Percentiles rank a stretch among this genome's conserved stretches.
These are phyloP conservation scores for Trichogramma pretiosum DNA, from an alignment of 1,140 invertebrate genomes.

Conservation along the genomic window DNA sequence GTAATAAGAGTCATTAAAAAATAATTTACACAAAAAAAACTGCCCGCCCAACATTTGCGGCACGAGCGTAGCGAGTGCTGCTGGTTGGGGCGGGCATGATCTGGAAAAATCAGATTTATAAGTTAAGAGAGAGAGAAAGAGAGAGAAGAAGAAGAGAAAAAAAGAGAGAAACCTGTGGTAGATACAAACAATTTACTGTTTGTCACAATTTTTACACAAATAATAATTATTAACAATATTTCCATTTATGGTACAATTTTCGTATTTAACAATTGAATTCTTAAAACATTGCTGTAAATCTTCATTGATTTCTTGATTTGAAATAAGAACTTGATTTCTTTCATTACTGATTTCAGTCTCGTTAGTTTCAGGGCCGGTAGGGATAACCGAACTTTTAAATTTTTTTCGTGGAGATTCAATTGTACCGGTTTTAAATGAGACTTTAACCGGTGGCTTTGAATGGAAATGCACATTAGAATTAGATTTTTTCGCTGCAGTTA, in stretches of 20 bases:
- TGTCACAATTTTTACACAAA: not conserved
- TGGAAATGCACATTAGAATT: no score
- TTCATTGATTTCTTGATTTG: no score
- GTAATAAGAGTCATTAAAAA: no score
- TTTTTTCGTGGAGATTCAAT: no score
- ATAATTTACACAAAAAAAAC: constrained; percentile 14
- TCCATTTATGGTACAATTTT: constrained; percentile 63
- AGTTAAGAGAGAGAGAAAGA: not conserved
- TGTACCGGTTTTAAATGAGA: no score
- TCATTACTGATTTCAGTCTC: no score
- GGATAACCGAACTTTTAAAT: no score
- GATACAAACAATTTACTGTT: not conserved
- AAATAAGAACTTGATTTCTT: no score
- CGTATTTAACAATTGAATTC: constrained; percentile 71
- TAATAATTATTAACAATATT: not conserved
- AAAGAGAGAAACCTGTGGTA: not conserved
- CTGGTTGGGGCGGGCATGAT: constrained; percentile 47
- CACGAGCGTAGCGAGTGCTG: constrained; percentile 28
- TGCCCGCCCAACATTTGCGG: constrained; percentile 26
- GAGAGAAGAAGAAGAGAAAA: not conserved
- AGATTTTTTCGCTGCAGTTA: no score
- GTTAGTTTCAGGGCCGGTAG: no score
- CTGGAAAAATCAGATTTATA: constrained; percentile 7
- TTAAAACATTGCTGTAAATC: constrained; percentile 74
- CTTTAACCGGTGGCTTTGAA: no score